phyloP scores from a whole-genome alignment of 1,140 invertebrate genomes.

The Condylostylus longicornis region DNA sequence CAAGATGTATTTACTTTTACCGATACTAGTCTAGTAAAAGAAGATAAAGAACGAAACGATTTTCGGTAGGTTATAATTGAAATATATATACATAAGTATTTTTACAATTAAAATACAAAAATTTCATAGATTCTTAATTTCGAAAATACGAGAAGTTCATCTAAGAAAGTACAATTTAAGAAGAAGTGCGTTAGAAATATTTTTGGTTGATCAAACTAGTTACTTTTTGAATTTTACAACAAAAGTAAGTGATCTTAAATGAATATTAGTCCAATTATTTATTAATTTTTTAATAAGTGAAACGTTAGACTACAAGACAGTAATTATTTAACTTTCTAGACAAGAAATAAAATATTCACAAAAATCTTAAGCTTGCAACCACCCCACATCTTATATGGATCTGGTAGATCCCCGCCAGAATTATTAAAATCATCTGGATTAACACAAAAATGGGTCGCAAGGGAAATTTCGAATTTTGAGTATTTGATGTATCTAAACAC shows the following conservation, averaged over 20 bases:
- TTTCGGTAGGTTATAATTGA: constrained; percentile 23
- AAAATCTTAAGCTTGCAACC: constrained; percentile 42
- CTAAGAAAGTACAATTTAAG: constrained; percentile 47
- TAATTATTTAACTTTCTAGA: constrained; percentile 28
- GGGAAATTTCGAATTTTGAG: constrained; percentile 53
- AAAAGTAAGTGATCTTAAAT: constrained; percentile 37
- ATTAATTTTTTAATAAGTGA: constrained; percentile 1
- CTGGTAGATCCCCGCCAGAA: constrained; percentile 44
- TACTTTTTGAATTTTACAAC: constrained; percentile 52
- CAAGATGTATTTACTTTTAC: constrained; percentile 46
- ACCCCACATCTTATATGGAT: constrained; percentile 42
- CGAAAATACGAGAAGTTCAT: constrained; percentile 45
- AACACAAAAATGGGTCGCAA: constrained; percentile 48
- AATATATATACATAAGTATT: neutral
- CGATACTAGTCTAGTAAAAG: constrained; percentile 40
- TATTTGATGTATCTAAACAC: constrained; percentile 64
- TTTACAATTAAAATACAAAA: neutral
- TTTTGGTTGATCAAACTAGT: constrained; percentile 49
- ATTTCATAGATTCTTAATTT: constrained; percentile 34
- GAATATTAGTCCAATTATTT: neutral
- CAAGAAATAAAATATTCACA: constrained; percentile 46
- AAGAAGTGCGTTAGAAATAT: constrained; percentile 48
- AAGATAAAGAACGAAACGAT: constrained; percentile 39
- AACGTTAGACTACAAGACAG: neutral
- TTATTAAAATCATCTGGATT: constrained; percentile 43